Evolutionary conservation across 2,888 invertebrate genomes (phyloP).

Genomic region (Synanthedon formicaeformis): DNA sequence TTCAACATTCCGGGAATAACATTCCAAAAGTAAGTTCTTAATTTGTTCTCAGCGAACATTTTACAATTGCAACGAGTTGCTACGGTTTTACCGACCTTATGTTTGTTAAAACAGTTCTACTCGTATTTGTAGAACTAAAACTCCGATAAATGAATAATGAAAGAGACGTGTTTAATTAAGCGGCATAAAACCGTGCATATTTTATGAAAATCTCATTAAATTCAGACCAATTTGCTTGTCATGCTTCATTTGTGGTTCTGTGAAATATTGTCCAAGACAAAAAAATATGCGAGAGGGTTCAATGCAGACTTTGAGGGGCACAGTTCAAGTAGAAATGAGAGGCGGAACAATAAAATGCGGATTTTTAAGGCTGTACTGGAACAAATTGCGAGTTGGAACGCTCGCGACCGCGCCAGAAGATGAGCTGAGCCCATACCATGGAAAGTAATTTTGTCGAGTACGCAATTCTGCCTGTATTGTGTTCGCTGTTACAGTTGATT

Average conservation of each 20-base stretch:
- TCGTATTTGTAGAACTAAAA: too few relatives aligned
- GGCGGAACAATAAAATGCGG: conserved; percentile 61
- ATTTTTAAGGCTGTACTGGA: conserved; percentile 61
- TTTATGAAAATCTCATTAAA: too few relatives aligned
- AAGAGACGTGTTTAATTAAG: too few relatives aligned
- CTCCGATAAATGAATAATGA: too few relatives aligned
- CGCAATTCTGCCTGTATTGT: neutral
- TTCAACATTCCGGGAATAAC: too few relatives aligned
- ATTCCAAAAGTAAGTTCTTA: too few relatives aligned
- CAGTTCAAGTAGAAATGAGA: conserved; percentile 52
- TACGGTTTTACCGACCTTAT: too few relatives aligned
- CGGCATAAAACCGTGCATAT: too few relatives aligned
- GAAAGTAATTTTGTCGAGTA: neutral
- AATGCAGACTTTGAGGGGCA: conserved; percentile 30
- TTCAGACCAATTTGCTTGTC: neutral
- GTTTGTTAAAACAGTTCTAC: too few relatives aligned
- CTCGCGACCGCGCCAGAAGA: conserved; percentile 41
- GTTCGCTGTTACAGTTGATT: neutral
- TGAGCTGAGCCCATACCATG: conserved; percentile 41
- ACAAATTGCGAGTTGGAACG: conserved; percentile 56
- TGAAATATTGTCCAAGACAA: conserved; percentile 3
- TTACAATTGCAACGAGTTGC: too few relatives aligned
- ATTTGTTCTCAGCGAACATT: too few relatives aligned
- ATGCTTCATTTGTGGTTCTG: neutral
- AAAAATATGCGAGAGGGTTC: conserved; percentile 20